Base-by-base conservation (phyloP, 2,113 vertebrate genomes). In the Chloebia gouldiae region DNA sequence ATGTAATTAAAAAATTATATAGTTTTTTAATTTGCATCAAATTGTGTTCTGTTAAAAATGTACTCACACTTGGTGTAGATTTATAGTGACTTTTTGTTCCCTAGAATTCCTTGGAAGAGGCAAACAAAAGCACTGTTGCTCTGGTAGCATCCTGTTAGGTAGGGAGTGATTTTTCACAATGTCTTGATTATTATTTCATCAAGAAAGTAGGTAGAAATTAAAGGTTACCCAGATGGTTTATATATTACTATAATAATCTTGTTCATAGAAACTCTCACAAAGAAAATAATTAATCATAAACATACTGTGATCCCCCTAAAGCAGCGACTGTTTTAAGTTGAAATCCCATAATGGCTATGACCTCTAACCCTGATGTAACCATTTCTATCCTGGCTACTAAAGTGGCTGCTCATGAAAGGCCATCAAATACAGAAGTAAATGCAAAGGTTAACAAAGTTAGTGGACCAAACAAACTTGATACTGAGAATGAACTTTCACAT, bases 391-490 rank as follows among this genome's bases (percentile, higher is more conserved):
- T 92, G 88, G 96, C 90, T 96, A 96, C 92, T 95, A 95, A 95
- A 93, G 94, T 86, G 96, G 88, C 91, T 96, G 96, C 95, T 97
- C 96, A 96, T 97, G 97, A 97, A 98, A 97, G 93, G 93, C 97
- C 94, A 97, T 96, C 95, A 97, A 98, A 98, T 98, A 95, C 95
- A 96, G 89, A 97, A 97, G 95, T 97, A 98, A 97, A 97, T 96
- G 97, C 86, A 97, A 97, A 98, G 98, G 98, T 98, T 98, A 98
- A 98, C 97, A 98, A 98, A 98, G 98, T 98, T 98, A 98, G 97
- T 49, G 98, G 97, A 98, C 97, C 98, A 98, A 98, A 98, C 97
- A 98, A 98, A 98, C 98, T 98, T 98, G 98, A 98, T 98, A 98
- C 98, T 96, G 97, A 95, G 97, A 97, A 92, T 98, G 98, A 98